phyloP scores from a whole-genome alignment of 1,140 invertebrate species.

The Nasonia giraulti region DNA sequence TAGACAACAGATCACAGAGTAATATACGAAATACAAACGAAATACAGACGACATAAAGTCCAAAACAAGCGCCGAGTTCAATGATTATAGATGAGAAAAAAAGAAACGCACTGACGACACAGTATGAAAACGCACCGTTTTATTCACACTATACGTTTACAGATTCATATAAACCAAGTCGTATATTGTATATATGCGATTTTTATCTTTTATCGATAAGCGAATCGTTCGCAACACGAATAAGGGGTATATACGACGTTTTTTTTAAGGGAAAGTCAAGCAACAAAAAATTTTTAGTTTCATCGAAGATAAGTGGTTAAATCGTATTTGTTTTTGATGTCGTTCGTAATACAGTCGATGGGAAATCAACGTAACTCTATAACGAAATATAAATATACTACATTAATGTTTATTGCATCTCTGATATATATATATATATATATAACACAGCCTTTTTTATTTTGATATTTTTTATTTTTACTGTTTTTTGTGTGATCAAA shows the following conservation, averaged over 20 bases:
- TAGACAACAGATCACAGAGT: constrained; percentile 21
- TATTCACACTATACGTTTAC: constrained; percentile 28
- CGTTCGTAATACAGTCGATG: neutral
- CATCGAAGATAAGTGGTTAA: neutral
- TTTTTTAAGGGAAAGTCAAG: neutral
- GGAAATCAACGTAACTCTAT: neutral
- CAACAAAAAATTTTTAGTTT: neutral
- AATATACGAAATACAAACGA: neutral
- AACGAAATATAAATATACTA: neutral
- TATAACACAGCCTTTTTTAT: neutral
- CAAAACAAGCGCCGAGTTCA: constrained; percentile 19
- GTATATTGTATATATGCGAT: neutral
- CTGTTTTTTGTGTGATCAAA: neutral
- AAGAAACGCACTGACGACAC: constrained; percentile 31
- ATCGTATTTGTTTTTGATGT: neutral
- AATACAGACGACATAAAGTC: constrained; percentile 31
- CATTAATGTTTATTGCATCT: neutral
- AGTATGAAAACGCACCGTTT: constrained; percentile 26
- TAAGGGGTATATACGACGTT: neutral
- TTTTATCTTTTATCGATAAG: constrained; percentile 22
- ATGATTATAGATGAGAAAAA: constrained; percentile 5
- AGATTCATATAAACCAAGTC: neutral
- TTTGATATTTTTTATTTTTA: constrained; percentile 9
- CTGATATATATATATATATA: neutral
- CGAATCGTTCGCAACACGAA: no score